Conservation (phyloP, 92 coral and sea anemone genomes). For the Anthopleura xanthogrammica region DNA sequence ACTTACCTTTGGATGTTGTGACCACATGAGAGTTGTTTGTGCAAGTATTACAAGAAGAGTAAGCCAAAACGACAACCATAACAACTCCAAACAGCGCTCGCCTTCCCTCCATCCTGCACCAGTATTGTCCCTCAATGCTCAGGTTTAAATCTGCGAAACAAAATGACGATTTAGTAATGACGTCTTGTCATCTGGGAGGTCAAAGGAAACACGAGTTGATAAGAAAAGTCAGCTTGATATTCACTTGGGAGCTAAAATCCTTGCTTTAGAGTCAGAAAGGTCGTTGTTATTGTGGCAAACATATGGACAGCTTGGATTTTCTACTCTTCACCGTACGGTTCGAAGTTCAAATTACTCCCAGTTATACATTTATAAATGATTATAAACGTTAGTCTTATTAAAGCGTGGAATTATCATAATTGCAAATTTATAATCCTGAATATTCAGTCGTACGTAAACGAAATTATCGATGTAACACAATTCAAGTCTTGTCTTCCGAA, state of each 20-base stretch:
- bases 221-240: not conserved
- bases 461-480: not conserved
- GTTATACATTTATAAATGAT: conserved; percentile 2
- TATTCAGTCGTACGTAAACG: not conserved
- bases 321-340: not conserved
- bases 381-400: not conserved
- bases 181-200: conserved; percentile 26
- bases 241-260: conserved; percentile 3
- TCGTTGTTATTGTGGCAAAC: not conserved
- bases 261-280: not conserved
- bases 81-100: conserved; percentile 5
- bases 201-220: conserved; percentile 27
- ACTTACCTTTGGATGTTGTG: conserved; percentile 24
- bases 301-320: not conserved
- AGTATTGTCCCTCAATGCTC: conserved; percentile 5
- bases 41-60: conserved; percentile 14
- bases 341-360: not conserved
- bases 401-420: not conserved
- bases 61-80: not conserved
- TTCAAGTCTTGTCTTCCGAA: not conserved
- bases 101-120: conserved; percentile 8
- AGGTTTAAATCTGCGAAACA: conserved; percentile 18
- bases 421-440: conserved; percentile 1
- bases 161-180: conserved; percentile 17
- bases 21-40: conserved; percentile 6